Percentiles rank a stretch among this genome's conserved stretches.
Evolutionary conservation across 2,797 vertebrate genomes (phyloP).

Genomic region (Ctenopoma kingsleyae): DNA sequence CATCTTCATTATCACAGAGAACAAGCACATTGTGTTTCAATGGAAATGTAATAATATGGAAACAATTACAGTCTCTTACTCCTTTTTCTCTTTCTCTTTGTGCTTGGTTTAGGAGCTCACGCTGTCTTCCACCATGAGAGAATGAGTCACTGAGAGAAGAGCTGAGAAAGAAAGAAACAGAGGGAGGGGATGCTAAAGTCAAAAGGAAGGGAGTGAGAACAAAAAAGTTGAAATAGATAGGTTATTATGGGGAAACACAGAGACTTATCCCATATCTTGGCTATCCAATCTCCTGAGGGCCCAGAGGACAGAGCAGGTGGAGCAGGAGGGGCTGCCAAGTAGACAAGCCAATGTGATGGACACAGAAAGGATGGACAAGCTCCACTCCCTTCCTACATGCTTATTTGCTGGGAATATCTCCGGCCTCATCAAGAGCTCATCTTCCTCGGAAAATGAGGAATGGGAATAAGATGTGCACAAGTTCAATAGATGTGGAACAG

Average conservation of each 20-base stretch:
- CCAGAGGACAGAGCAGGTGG: slow-evolving; percentile 52
- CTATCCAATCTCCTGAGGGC: slow-evolving; percentile 58
- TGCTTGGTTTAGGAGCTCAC: slow-evolving; percentile 67
- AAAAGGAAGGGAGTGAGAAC: slow-evolving; percentile 33
- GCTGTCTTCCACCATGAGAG: slow-evolving; percentile 62
- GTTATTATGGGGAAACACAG: slow-evolving; percentile 61
- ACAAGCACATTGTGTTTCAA: slow-evolving; percentile 44
- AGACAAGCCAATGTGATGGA: slow-evolving; percentile 64
- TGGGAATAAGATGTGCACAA: slow-evolving; percentile 52
- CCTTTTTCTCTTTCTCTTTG: slow-evolving; percentile 55
- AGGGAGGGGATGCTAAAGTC: slow-evolving; percentile 38
- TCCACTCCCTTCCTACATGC: slow-evolving; percentile 47
- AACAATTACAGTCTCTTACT: slow-evolving; percentile 61
- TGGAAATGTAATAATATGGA: slow-evolving; percentile 59
- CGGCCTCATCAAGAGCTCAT: slow-evolving; percentile 40
- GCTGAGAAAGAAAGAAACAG: slow-evolving; percentile 49
- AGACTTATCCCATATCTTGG: slow-evolving; percentile 47
- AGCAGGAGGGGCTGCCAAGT: slow-evolving; percentile 50
- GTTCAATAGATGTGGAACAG: slow-evolving; percentile 47
- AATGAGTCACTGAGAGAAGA: slow-evolving; percentile 66
- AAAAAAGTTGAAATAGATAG: slow-evolving; percentile 45
- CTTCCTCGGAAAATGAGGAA: slow-evolving; percentile 49
- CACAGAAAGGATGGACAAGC: slow-evolving; percentile 61
- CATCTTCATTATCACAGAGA: slow-evolving; percentile 58
- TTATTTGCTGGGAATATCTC: slow-evolving; percentile 42